Percentiles rank a stretch among this genome's conserved stretches.
These are phyloP conservation scores for Eulemur mongoz DNA, from an alignment of 2,797 vertebrate genomes.

Conservation along the genomic window DNA sequence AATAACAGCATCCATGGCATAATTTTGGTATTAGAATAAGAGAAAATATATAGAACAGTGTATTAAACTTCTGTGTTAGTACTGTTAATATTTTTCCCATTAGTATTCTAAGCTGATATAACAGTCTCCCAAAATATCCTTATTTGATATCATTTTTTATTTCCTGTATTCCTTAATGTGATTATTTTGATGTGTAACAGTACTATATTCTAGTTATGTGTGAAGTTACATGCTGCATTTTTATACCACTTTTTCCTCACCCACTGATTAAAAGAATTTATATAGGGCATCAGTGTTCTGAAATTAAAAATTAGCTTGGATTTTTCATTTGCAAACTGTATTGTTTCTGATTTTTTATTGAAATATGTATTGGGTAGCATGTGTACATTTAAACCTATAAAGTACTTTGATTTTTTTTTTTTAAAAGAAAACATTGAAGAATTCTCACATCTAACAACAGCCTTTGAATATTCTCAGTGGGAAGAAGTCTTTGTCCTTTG, in stretches of 20 bases:
- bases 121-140: neutral
- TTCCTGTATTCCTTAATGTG: neutral
- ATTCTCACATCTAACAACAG: constrained; percentile 46
- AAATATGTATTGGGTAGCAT: neutral
- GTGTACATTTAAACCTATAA: constrained; percentile 14
- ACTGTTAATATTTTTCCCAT: neutral
- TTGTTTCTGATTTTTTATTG: neutral
- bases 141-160: neutral
- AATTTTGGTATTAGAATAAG: constrained; percentile 18
- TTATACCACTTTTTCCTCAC: constrained; percentile 72
- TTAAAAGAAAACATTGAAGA: constrained; percentile 8
- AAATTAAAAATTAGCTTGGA: neutral
- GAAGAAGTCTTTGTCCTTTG: constrained; percentile 62
- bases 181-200: neutral
- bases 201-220: constrained; percentile 67
- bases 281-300: neutral
- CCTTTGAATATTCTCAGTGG: constrained; percentile 53
- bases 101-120: neutral
- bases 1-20: neutral
- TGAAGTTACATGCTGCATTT: constrained; percentile 69
- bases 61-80: neutral
- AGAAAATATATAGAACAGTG: neutral
- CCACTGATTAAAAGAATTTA: neutral
- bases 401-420: constrained; percentile 43
- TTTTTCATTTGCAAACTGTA: neutral